Evolutionary conservation across 2,113 vertebrate genomes (phyloP), one percentile per base, ranked within the genome.

Genomic region (Xenopus laevis): DNA sequence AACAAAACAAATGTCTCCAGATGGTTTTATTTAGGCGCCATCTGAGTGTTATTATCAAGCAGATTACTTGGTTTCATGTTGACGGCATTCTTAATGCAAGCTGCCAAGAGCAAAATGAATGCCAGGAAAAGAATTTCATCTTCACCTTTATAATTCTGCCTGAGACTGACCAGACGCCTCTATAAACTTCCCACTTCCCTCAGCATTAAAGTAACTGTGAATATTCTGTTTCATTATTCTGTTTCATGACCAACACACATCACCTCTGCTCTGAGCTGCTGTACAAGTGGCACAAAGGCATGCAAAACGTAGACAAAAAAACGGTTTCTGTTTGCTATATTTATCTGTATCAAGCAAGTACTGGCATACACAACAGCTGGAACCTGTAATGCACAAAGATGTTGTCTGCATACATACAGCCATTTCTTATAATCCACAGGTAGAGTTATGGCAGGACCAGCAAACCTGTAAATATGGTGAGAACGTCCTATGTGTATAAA

Each of bases 21-120:
- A 90, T 92, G 91, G 83, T 89, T 91, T 80, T 78, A 71, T 79
- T 87, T 89, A 85, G 86, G 79, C 70, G 76, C 74, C 86, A 86
- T 79, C 77, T 83, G 84, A 88, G 82, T 79, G 68, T 74, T 79
- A 78, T 81, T 44, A 79, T 74, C 79, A 71, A 83, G 80, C 79
- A 84, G 82, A 84, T 82, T 79, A 87, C 81, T 88, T 68, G 77
- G 77, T 87, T 90, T 83, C 84, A 83, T 79, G 74, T 65, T 84
- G 83, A 87, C 86, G 87, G 89, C 71, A 83, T 81, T 82, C 82
- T 80, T 50, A 81, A 81, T 68, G 21, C 23, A 74, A 58, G 61
- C 65, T 27, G 76, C 79, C 68, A 67, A 4, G 64, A 7, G 72
- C 75, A 71, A 82, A 80, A 79, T 18, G 59, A 6, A 62, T 23